Percentiles rank a stretch among this genome's conserved stretches.
Conservation (phyloP, 2,888 invertebrate genomes). For the Metalampra italica region DNA sequence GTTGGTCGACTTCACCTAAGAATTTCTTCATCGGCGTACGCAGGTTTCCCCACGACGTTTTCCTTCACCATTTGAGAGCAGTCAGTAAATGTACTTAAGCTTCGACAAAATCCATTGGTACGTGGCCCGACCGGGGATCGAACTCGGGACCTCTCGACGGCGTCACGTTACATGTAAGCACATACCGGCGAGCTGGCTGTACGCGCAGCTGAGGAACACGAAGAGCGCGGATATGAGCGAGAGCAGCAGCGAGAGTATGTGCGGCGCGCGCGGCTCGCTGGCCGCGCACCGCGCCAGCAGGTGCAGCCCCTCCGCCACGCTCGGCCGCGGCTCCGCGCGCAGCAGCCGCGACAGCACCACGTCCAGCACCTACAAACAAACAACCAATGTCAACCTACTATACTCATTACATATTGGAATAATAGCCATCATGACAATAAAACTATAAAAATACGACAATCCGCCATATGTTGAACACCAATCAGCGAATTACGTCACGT, state of each 20-base stretch:
- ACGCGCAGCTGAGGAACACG: conserved; percentile 93
- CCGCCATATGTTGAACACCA: too few relatives aligned
- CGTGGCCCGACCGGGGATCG: too few relatives aligned
- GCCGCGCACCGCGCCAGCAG: conserved; percentile 88
- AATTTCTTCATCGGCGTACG: too few relatives aligned
- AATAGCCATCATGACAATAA: too few relatives aligned
- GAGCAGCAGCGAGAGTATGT: conserved; percentile 89
- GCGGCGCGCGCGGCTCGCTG: conserved; percentile 87
- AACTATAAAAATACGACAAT: too few relatives aligned
- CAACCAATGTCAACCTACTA: background rate
- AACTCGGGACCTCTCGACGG: too few relatives aligned
- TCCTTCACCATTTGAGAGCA: too few relatives aligned
- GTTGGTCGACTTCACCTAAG: too few relatives aligned
- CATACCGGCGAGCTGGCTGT: conserved; percentile 83
- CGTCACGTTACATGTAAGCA: background rate
- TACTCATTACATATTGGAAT: background rate
- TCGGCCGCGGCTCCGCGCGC: conserved; percentile 84
- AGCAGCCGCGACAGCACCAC: conserved; percentile 89
- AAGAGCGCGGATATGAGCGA: conserved; percentile 95
- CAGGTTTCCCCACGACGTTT: too few relatives aligned
- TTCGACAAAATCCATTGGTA: too few relatives aligned
- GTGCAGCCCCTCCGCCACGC: conserved; percentile 85
- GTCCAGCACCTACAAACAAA: conserved; percentile 86
- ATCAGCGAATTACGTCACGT: too few relatives aligned
- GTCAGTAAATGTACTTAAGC: too few relatives aligned